Base-by-base conservation (phyloP, 2,113 vertebrate species). In the Pseudopodoces humilis region DNA sequence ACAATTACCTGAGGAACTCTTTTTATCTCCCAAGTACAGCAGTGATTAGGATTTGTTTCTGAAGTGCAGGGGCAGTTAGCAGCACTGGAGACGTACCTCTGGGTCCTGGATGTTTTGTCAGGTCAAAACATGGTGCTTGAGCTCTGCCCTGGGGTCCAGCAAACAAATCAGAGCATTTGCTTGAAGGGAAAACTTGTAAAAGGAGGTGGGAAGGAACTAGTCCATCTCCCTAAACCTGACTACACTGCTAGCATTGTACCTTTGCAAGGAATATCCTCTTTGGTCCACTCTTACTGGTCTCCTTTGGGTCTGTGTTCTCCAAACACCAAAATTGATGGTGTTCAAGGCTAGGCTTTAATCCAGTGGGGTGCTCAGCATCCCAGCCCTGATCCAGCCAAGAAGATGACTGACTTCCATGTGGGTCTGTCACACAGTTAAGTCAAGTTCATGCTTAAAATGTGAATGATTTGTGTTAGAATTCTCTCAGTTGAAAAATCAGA, bases 51-150 rank as follows among this genome's bases (percentile, higher is more conserved):
- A 41, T 90, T 85, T 77, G 35, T 39, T 86, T 71, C 49, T 70
- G 63, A 70, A 80, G 72, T 33, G 53, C 10, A 2, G 53, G 35
- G 52, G 77, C 37, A 37, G 24, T 83, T 80, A 41, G 50, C 50
- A 85, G 85, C 53, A 20, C 78, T 88, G 0, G 0, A 60, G 59
- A n/a, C 0, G 0, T 78, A 35, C 2, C 0, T 69, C 16, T 41
- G 2, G 1, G 46, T 80, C 74, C 58, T 37, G 50, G 18, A 23
- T 58, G 27, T 30, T 56, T 65, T 60, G 65, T 50, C 46, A 69
- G 10, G 41, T 53, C 21, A 14, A 80, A 52, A 68, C 35, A 19
- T n/a, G 0, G 0, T 58, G 33, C 19, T 27, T 24, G 31, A 2
- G 1, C 37, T 75, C 80, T 75, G 64, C n/a, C 18, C 52, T 47